These are phyloP conservation scores for Monoplex corrugatus DNA, from an alignment of 2,888 invertebrate genomes.

Conservation along the genomic window DNA sequence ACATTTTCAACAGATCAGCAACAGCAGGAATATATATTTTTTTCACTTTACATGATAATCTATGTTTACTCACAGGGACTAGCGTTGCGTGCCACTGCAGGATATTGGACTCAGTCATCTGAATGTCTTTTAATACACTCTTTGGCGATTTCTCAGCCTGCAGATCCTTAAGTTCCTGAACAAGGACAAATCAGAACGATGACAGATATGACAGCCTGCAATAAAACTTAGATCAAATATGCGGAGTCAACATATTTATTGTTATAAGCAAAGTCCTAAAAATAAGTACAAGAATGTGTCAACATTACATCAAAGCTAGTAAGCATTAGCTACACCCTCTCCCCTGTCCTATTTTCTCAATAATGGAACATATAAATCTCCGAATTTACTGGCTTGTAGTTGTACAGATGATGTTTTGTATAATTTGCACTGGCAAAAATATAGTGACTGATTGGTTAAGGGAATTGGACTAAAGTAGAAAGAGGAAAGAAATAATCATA, in stretches of 20 bases:
- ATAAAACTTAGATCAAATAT: not conserved
- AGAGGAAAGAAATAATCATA: no score
- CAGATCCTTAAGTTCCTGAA: conserved; percentile 42
- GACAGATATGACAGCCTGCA: not conserved
- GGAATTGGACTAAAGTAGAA: no score
- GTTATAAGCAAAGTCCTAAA: not conserved
- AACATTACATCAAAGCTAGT: not conserved
- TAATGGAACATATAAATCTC: no score
- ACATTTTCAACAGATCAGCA: no score
- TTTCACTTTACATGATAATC: no score
- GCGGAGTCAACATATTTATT: not conserved
- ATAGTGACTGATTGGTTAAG: no score
- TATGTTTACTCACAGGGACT: conserved; percentile 54
- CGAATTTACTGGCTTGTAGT: no score
- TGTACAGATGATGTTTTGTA: no score
- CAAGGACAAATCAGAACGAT: not conserved
- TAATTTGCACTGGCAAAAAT: no score
- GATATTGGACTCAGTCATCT: conserved; percentile 57
- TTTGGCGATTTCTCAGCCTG: conserved; percentile 24
- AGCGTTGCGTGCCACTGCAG: conserved; percentile 54
- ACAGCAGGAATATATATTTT: no score
- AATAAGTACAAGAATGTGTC: not conserved
- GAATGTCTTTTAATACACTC: conserved; percentile 53
- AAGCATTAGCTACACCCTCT: not conserved
- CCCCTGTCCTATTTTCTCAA: no score